These are phyloP conservation scores for Sebastes itinus DNA, from an alignment of 2,797 vertebrate species.

Conservation along the genomic window DNA sequence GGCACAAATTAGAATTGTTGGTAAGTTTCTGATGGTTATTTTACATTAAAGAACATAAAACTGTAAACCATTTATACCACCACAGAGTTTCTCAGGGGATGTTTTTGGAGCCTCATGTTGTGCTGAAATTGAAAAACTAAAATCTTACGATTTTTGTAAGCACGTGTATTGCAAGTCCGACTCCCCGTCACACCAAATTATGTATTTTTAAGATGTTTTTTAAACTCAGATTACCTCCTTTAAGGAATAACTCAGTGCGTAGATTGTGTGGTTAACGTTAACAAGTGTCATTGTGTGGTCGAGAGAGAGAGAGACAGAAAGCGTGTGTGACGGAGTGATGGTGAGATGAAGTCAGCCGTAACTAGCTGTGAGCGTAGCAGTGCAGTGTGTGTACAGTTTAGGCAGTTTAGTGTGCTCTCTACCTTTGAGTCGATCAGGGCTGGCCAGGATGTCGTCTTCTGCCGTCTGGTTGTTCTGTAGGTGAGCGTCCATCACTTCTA, in stretches of 20 bases:
- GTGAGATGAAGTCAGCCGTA: too few species aligned
- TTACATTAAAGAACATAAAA: background rate
- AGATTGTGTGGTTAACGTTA: too few species aligned
- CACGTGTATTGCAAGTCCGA: background rate
- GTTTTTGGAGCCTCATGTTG: background rate
- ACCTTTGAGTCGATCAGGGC: conserved; percentile 82
- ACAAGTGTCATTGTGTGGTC: too few species aligned
- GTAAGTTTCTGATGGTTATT: background rate
- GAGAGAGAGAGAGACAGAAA: too few species aligned
- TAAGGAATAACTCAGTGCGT: too few species aligned
- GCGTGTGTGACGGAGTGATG: too few species aligned
- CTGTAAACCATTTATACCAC: background rate
- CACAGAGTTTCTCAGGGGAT: background rate
- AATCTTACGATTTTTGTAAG: background rate
- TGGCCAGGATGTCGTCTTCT: conserved; percentile 80
- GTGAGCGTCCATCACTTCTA: conserved; percentile 83
- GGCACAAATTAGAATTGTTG: background rate
- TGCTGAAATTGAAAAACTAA: background rate
- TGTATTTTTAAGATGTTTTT: too few species aligned
- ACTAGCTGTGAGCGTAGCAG: too few species aligned
- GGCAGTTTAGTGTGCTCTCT: background rate
- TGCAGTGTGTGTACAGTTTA: too few species aligned
- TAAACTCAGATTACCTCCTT: too few species aligned
- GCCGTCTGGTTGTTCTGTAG: conserved; percentile 85
- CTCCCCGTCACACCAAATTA: too few species aligned